Percentiles rank a stretch among this genome's conserved stretches.
phyloP scores from a whole-genome alignment of 2,113 vertebrate species.

The Synodontis membranacea region DNA sequence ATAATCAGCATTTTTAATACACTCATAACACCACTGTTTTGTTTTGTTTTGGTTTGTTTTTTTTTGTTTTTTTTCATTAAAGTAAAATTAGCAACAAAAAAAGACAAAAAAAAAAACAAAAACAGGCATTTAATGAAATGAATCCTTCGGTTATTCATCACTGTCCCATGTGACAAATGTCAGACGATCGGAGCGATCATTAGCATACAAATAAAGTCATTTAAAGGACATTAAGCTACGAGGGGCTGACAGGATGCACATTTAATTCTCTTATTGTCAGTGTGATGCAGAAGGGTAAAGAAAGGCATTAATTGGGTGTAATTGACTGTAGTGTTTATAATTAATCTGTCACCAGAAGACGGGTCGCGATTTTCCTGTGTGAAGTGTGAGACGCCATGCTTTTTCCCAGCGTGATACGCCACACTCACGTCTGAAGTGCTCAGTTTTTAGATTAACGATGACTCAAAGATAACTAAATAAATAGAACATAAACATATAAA shows the following conservation, averaged over 20 bases:
- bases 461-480: not conserved
- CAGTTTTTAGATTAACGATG: not conserved
- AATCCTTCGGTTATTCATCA: constrained; percentile 51
- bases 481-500: not conserved
- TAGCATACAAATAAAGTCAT: constrained; percentile 41
- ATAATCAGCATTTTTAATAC: not conserved
- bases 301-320: not conserved
- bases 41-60: no score
- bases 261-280: constrained; percentile 7
- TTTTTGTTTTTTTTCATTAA: not conserved
- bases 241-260: not conserved
- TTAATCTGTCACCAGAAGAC: constrained; percentile 1
- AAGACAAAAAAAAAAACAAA: not conserved
- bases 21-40: not conserved
- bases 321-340: constrained; percentile 1
- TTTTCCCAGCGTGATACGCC: not conserved
- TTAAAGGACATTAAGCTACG: constrained; percentile 28
- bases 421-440: not conserved
- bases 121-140: constrained; percentile 40
- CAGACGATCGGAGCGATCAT: constrained; percentile 33
- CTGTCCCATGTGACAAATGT: constrained; percentile 43
- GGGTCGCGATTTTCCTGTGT: not conserved
- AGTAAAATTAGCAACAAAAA: not conserved
- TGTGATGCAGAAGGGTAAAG: not conserved
- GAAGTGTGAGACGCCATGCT: not conserved